phyloP scores from a whole-genome alignment of 1,140 invertebrate species.

The Formica exsecta region DNA sequence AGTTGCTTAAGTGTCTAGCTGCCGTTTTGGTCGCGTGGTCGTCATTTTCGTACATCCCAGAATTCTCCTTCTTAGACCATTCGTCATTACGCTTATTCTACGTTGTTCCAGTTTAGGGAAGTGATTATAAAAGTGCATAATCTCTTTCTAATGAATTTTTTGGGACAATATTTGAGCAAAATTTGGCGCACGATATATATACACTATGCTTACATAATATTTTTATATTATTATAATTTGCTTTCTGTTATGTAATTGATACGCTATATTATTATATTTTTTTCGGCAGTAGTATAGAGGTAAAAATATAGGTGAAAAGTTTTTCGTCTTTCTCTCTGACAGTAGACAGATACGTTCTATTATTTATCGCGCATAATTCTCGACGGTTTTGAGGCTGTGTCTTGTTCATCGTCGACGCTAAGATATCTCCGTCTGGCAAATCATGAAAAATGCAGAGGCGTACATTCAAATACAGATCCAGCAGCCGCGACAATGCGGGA shows the following conservation, averaged over 20 bases:
- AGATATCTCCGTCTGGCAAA: conserved; percentile 10
- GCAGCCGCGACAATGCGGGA: conserved; percentile 36
- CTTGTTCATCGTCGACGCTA: conserved; percentile 25
- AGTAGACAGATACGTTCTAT: neutral
- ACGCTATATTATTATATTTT: neutral
- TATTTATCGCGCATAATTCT: conserved; percentile 19
- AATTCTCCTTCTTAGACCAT: conserved; percentile 7
- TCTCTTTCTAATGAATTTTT: neutral
- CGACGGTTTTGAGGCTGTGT: neutral
- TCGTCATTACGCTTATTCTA: conserved; percentile 12
- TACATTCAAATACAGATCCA: conserved; percentile 53
- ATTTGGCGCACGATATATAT: too few relatives aligned
- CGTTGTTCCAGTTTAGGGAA: conserved; percentile 18
- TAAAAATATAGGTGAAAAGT: neutral
- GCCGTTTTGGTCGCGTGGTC: conserved; percentile 19
- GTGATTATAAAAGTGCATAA: neutral
- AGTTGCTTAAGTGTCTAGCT: conserved; percentile 49
- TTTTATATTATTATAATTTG: neutral
- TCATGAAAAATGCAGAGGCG: conserved; percentile 52
- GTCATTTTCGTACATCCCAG: conserved; percentile 36
- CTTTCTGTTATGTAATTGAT: neutral
- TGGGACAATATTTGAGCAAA: neutral
- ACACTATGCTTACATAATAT: neutral
- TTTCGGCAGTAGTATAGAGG: neutral
- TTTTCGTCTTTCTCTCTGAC: neutral